Evolutionary conservation across 2,113 vertebrate genomes (phyloP), one percentile per base, ranked within the genome.

Genomic region (Euleptes europaea): DNA sequence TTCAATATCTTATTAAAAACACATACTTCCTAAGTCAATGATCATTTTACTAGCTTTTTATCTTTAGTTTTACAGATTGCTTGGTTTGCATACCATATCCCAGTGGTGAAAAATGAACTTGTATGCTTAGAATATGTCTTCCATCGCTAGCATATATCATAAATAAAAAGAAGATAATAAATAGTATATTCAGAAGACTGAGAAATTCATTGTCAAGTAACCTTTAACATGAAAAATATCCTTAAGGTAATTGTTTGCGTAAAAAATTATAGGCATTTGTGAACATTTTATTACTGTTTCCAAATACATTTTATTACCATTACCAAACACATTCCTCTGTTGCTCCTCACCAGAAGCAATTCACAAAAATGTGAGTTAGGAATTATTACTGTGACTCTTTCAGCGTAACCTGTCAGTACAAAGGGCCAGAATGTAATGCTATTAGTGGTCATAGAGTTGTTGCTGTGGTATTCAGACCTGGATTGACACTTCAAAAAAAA

Each of bases 341-440:
- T 74, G 81, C 49, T 49, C 12, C 84, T 80, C 86, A 80, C 47
- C 84, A 78, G 83, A 91, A 79, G 82, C 87, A 84, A 89, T 60
- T 90, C 23, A 86, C 75, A 77, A 78, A 31, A 90, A 66, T 81
- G 86, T n/a, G 40, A 90, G 54, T 82, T 74, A 73, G 90, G 84
- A 88, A 89, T 74, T 85, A 21, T 84, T 78, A 54, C 13, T 23
- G 26, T 73, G 85, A 54, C 51, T 14, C 51, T 54, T 54, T 54
- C 51, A 54, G 51, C 51, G 14, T 54, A 14, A 54, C 51, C 51
- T 17, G 15, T 14, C 13, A 54, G 15, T 54, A 54, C 51, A 54
- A 54, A 54, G 2, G 14, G 51, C 51, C 15, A 54, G 12, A 54
- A 54, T 54, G 14, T 17, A 54, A 54, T 54, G 51, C 51, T 54